These are phyloP conservation scores for Polypterus senegalus DNA, from an alignment of 2,113 vertebrate species.

Conservation along the genomic window DNA sequence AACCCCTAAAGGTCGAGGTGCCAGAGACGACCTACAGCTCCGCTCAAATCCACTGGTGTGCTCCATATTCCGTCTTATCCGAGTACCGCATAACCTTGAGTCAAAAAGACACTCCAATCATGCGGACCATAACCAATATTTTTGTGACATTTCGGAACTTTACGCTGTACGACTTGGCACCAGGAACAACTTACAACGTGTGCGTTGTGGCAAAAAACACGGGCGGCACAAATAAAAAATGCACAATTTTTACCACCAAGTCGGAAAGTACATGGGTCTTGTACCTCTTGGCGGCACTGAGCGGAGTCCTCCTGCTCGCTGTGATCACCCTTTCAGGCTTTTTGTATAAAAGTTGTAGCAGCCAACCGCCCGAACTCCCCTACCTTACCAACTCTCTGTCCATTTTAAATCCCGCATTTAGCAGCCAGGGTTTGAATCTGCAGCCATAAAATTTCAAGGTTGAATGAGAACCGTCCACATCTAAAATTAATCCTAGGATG, in stretches of 20 bases:
- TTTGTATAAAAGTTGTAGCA: constrained; percentile 37
- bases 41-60: constrained; percentile 50
- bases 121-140: constrained; percentile 32
- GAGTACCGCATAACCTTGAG: constrained; percentile 42
- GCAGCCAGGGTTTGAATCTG: neutral
- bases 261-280: constrained; percentile 34
- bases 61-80: constrained; percentile 51
- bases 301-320: constrained; percentile 37
- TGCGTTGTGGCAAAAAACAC: constrained; percentile 48
- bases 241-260: constrained; percentile 44
- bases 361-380: neutral
- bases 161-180: constrained; percentile 41
- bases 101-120: constrained; percentile 10
- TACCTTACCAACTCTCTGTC: constrained; percentile 38
- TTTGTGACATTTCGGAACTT: constrained; percentile 41
- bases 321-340: constrained; percentile 36
- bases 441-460: neutral
- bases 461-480: neutral
- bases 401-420: constrained; percentile 55
- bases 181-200: constrained; percentile 42
- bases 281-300: constrained; percentile 31
- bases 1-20: constrained; percentile 35
- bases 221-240: constrained; percentile 32
- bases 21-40: constrained; percentile 46
- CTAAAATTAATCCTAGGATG: neutral